Evolutionary conservation across 2,888 invertebrate genomes (phyloP).

Genomic region (Aporophyla lueneburgensis): DNA sequence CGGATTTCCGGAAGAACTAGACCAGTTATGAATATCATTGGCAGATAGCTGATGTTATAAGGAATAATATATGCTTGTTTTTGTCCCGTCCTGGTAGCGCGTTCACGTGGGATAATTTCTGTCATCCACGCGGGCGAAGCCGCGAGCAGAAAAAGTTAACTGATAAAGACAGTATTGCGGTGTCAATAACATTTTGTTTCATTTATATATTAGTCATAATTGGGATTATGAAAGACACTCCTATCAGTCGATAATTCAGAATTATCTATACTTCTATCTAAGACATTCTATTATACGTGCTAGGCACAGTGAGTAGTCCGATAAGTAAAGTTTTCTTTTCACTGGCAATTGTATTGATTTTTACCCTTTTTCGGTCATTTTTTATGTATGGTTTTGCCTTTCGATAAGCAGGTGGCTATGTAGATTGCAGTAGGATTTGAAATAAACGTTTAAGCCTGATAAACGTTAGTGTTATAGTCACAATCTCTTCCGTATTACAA

Average conservation of each 20-base stretch:
- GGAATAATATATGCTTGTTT: neutral
- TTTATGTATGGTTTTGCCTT: neutral
- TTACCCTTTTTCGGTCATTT: neutral
- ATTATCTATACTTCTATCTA: neutral
- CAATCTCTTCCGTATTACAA: constrained; percentile 16
- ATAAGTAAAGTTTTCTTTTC: neutral
- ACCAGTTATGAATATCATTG: neutral
- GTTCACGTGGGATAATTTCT: too few species aligned
- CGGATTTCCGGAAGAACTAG: neutral
- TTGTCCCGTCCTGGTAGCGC: too few species aligned
- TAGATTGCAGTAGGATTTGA: constrained; percentile 1
- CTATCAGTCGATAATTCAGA: constrained; percentile 1
- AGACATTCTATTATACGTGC: neutral
- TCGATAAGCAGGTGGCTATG: neutral
- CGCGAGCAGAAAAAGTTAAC: neutral
- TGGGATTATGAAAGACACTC: neutral
- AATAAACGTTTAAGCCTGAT: constrained; percentile 9
- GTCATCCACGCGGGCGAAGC: too few species aligned
- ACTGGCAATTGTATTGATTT: neutral
- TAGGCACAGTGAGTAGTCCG: neutral
- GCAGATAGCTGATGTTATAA: neutral
- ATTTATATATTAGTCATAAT: constrained; percentile 15
- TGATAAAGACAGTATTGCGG: neutral
- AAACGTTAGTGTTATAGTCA: neutral
- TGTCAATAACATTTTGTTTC: neutral